Percentiles rank a stretch among this genome's conserved stretches.
phyloP scores from a whole-genome alignment of 2,113 vertebrate species.

The Macroglossus sobrinus region DNA sequence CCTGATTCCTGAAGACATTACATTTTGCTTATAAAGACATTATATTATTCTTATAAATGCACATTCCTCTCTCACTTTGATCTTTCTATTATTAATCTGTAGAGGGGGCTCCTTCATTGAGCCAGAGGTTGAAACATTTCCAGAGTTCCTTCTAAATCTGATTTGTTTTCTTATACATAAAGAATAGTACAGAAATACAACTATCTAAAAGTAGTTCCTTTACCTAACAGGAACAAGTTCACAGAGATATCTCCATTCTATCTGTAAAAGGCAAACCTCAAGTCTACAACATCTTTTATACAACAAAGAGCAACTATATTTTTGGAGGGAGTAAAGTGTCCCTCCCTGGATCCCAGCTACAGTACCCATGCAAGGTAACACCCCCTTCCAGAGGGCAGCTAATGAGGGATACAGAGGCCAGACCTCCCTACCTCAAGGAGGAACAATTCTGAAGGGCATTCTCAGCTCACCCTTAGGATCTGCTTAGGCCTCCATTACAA shows the following conservation, averaged over 20 bases:
- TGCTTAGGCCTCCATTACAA: not conserved
- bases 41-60: not conserved
- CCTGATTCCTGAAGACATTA: not conserved
- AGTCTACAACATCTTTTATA: not conserved
- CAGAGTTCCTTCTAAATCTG: not conserved
- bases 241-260: not conserved
- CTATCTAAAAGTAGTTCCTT: not conserved
- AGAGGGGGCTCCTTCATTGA: not conserved
- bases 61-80: not conserved
- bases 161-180: not conserved
- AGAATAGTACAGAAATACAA: not conserved
- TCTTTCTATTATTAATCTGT: constrained; percentile 3
- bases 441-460: not conserved
- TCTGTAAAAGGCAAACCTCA: constrained; percentile 16
- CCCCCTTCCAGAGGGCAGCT: not conserved
- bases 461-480: not conserved
- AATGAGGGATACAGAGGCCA: not conserved
- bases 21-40: not conserved
- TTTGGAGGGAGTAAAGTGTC: not conserved
- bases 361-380: not conserved
- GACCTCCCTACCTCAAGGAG: not conserved
- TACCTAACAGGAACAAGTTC: not conserved
- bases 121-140: constrained; percentile 4
- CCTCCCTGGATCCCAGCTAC: not conserved
- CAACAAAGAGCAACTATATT: not conserved